These are phyloP conservation scores for Ceratitis capitata DNA, from an alignment of 1,140 invertebrate genomes.

Conservation along the genomic window DNA sequence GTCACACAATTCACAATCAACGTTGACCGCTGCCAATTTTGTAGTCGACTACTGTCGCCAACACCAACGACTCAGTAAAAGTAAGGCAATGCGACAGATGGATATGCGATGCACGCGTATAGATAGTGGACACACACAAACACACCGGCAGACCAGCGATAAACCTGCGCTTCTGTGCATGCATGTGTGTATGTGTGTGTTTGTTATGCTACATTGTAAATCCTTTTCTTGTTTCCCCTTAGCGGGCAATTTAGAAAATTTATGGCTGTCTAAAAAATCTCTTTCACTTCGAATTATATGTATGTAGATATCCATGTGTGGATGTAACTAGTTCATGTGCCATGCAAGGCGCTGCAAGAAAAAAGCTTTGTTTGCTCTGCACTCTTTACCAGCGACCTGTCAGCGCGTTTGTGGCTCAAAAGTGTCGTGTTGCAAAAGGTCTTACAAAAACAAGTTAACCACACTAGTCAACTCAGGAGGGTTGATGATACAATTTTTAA, in stretches of 20 bases:
- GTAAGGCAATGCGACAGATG: background rate
- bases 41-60: background rate
- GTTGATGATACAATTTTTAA: too few relatives aligned
- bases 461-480: too few relatives aligned
- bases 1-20: slow-evolving; percentile 35
- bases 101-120: background rate
- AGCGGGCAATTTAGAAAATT: slow-evolving; percentile 26
- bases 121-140: background rate
- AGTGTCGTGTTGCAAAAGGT: background rate
- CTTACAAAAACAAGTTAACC: too few relatives aligned
- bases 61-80: background rate
- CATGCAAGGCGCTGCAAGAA: too few relatives aligned
- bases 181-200: background rate
- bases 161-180: background rate
- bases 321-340: too few relatives aligned
- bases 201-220: background rate
- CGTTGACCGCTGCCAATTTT: slow-evolving; percentile 32
- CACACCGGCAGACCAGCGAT: background rate
- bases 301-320: background rate
- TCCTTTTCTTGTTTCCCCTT: background rate
- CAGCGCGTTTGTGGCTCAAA: background rate
- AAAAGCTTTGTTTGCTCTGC: background rate
- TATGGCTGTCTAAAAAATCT: slow-evolving; percentile 20
- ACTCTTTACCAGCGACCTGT: background rate
- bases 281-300: background rate